phyloP scores from a whole-genome alignment of 2,888 invertebrate species.

The Aphidius colemani region DNA sequence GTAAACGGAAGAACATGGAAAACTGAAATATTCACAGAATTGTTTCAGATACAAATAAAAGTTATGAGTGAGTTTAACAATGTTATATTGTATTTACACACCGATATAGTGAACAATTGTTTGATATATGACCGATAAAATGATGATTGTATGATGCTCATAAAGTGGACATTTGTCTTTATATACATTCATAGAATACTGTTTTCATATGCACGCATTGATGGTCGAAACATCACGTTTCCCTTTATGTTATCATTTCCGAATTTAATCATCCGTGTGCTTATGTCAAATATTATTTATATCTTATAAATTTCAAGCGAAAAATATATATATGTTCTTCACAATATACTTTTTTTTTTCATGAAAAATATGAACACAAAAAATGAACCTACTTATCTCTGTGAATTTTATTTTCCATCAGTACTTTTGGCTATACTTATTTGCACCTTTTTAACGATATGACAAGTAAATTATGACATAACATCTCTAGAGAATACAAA shows the following conservation, averaged over 20 bases:
- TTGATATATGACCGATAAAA: constrained; percentile 58
- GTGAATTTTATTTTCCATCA: background rate
- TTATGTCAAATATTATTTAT: background rate
- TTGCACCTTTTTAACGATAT: constrained; percentile 33
- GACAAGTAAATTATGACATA: constrained; percentile 37
- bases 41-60: constrained; percentile 12
- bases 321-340: background rate
- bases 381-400: too few species aligned
- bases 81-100: constrained; percentile 14
- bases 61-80: constrained; percentile 46
- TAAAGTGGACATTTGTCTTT: constrained; percentile 23
- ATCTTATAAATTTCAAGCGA: background rate
- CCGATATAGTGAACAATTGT: constrained; percentile 47
- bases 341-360: too few species aligned
- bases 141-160: constrained; percentile 52
- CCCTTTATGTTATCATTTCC: constrained; percentile 21
- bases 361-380: too few species aligned
- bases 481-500: background rate
- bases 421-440: background rate
- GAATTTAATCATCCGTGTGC: background rate
- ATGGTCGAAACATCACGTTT: constrained; percentile 20
- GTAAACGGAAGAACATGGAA: constrained; percentile 17
- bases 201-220: constrained; percentile 38
- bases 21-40: constrained; percentile 15
- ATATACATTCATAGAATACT: constrained; percentile 44